Evolutionary conservation across 2,888 invertebrate genomes (phyloP).

Genomic region (Parthenolecanium corni): DNA sequence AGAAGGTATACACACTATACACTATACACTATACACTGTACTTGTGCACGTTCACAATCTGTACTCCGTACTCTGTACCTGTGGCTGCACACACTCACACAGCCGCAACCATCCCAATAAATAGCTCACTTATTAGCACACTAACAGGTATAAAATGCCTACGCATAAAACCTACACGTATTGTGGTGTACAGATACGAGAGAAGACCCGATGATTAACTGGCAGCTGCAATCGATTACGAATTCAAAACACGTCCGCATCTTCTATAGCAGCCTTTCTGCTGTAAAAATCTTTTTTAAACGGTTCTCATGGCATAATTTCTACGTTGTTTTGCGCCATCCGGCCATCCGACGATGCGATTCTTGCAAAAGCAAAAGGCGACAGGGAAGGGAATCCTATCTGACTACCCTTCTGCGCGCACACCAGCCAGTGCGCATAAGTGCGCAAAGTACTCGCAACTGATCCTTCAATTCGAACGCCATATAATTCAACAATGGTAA

Average conservation of each 20-base stretch:
- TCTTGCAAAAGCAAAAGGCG: no score
- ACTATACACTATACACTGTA: no score
- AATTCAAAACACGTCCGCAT: slow-evolving; percentile 24
- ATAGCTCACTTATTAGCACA: slow-evolving; percentile 27
- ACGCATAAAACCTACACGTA: slow-evolving; percentile 28
- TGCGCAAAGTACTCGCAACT: no score
- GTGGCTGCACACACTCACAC: no score
- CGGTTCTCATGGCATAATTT: slow-evolving; percentile 25
- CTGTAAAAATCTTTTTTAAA: not conserved
- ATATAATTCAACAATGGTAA: no score
- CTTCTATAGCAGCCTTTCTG: slow-evolving; percentile 10
- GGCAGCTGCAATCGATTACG: slow-evolving; percentile 26
- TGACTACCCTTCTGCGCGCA: not conserved
- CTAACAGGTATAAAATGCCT: slow-evolving; percentile 25
- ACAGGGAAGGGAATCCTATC: slow-evolving; percentile 2
- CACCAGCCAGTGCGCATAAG: not conserved
- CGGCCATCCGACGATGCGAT: not conserved
- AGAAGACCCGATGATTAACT: slow-evolving; percentile 24
- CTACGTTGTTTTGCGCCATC: slow-evolving; percentile 7
- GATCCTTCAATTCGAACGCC: no score
- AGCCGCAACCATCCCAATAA: slow-evolving; percentile 21
- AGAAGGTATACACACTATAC: no score
- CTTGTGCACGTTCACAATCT: no score
- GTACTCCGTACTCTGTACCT: no score
- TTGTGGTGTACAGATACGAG: slow-evolving; percentile 2